Percentiles rank a stretch among this genome's conserved stretches.
Conservation (phyloP, 2,113 vertebrate genomes). For the Protobothrops flavoviridis region DNA sequence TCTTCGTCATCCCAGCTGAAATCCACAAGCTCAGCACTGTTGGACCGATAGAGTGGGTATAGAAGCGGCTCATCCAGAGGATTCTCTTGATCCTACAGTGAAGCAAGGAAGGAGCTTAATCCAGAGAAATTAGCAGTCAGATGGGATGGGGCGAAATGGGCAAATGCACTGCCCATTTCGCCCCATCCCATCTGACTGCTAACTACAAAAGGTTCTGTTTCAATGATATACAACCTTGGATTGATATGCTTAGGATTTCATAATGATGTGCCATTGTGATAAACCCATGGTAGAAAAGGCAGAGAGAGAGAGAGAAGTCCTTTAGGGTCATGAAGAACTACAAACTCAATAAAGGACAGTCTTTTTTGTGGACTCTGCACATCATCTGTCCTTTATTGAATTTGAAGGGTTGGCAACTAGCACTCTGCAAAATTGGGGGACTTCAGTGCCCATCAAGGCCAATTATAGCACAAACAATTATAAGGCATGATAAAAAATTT, state of each 20-base stretch:
- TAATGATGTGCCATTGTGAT: background rate
- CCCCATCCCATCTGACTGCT: no score
- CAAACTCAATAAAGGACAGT: background rate
- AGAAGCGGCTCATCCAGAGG: constrained; percentile 80
- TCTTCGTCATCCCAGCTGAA: constrained; percentile 82
- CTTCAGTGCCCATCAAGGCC: background rate
- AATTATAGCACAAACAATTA: background rate
- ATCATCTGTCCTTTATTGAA: background rate
- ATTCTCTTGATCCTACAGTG: constrained; percentile 83
- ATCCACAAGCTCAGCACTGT: constrained; percentile 77
- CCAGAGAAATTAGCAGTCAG: accelerated
- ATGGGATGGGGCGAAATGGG: background rate
- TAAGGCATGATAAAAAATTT: background rate
- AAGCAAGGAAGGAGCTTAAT: background rate
- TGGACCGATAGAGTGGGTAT: constrained; percentile 72
- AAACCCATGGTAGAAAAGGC: background rate
- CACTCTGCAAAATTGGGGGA: background rate
- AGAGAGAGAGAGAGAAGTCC: background rate
- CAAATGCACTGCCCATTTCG: background rate
- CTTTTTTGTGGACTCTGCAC: background rate
- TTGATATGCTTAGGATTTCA: background rate
- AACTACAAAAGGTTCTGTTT: background rate
- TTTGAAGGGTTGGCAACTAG: background rate
- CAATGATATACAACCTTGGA: background rate
- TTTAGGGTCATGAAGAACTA: background rate